These are phyloP conservation scores for Gymnopithys bicolor DNA, from an alignment of 2,797 vertebrate genomes.

Conservation along the genomic window DNA sequence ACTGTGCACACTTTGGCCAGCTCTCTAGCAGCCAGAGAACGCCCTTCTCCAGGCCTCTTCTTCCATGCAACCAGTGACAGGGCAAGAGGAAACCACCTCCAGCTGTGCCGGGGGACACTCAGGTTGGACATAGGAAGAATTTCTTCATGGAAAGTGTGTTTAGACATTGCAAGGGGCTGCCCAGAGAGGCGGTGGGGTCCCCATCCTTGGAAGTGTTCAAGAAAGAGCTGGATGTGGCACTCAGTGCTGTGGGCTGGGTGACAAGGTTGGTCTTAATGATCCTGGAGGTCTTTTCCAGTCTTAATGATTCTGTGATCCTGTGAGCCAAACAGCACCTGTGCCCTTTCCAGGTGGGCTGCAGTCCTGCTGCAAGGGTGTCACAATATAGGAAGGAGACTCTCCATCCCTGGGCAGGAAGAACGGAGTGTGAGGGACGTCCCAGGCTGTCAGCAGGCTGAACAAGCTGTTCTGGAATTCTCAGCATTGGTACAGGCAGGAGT, in stretches of 20 bases:
- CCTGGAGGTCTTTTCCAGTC: background rate
- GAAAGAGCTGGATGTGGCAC: fast-evolving
- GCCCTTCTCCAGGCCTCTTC: background rate
- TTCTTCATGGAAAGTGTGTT: background rate
- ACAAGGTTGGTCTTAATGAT: fast-evolving
- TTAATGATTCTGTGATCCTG: background rate
- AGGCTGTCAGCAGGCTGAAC: background rate
- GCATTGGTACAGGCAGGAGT: background rate
- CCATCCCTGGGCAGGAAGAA: background rate
- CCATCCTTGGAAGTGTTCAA: background rate
- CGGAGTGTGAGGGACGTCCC: background rate
- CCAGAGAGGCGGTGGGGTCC: background rate
- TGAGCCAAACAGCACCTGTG: background rate
- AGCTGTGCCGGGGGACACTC: background rate
- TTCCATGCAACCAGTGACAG: background rate
- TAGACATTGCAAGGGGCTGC: background rate
- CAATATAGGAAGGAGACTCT: background rate
- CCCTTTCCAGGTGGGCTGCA: background rate
- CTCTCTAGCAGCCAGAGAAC: background rate
- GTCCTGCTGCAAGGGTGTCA: background rate
- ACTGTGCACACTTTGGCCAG: background rate
- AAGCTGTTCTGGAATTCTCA: background rate
- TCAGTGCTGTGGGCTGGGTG: background rate
- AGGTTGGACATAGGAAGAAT: background rate
- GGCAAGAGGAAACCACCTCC: background rate